Evolutionary conservation across 2,888 invertebrate species (phyloP).

Genomic region (Hedychridium roseum): DNA sequence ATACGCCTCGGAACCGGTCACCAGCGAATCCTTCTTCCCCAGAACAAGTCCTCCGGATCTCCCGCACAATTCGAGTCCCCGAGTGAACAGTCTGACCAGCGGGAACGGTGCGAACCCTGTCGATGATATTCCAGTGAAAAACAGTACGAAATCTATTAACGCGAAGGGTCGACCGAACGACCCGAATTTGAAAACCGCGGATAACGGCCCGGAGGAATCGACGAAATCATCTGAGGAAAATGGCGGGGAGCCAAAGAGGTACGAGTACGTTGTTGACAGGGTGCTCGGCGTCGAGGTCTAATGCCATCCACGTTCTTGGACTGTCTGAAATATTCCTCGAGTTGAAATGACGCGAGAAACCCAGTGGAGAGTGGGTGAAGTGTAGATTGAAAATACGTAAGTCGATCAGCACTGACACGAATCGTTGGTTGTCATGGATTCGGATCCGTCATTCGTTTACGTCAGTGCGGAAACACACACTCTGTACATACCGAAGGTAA

Average conservation of each 20-base stretch:
- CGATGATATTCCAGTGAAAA: background rate
- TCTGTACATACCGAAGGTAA: slow-evolving; percentile 47
- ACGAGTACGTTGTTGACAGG: slow-evolving; percentile 84
- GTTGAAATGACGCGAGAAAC: no score
- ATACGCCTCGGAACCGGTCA: slow-evolving; percentile 51
- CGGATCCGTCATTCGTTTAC: no score
- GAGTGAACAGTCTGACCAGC: slow-evolving; percentile 25
- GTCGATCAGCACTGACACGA: no score
- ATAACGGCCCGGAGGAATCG: slow-evolving; percentile 29
- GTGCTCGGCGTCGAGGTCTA: slow-evolving; percentile 86
- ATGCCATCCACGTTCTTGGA: no score
- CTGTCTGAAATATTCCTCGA: no score
- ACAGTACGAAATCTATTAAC: slow-evolving; percentile 26
- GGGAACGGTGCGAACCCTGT: slow-evolving; percentile 16
- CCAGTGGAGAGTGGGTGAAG: no score
- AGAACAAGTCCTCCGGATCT: slow-evolving; percentile 27
- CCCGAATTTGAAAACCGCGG: slow-evolving; percentile 20
- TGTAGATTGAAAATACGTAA: no score
- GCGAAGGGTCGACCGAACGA: slow-evolving; percentile 28
- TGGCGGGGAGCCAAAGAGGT: slow-evolving; percentile 67
- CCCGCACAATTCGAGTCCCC: slow-evolving; percentile 24
- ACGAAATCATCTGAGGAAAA: slow-evolving; percentile 34
- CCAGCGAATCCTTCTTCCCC: slow-evolving; percentile 24
- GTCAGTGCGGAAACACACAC: no score
- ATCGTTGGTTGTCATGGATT: no score